Evolutionary conservation across 1,140 invertebrate species (phyloP), one percentile per base, ranked within the genome.

Genomic region (Drosophila aff.): DNA sequence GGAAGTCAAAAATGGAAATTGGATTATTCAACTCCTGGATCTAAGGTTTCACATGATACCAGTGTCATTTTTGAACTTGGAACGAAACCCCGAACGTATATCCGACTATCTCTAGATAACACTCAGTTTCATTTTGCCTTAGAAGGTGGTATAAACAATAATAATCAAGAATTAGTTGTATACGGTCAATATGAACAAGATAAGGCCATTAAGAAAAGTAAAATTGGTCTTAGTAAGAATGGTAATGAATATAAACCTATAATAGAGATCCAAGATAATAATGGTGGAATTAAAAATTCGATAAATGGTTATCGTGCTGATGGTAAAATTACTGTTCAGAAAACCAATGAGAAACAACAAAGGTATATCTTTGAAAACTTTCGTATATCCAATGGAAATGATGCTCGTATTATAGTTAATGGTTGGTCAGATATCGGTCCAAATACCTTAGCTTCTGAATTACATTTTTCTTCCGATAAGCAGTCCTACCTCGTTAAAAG

Each of bases 21-120:
- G 2, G 87, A 95, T 0, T 93, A 97, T 36, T 96, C 97, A 73
- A 96, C 96, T 33, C 94, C 95, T 53, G 96, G 95, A 31, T 96
- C 95, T 2, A 94, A 95, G 82, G 94, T 93, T 0, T 94, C 95
- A 21, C 95, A 96, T 50, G 95, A 95, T 50, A 85, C 86, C 9
- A 77, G 59, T 53, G 23, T 92, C 0, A 60, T 66, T 6, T 71
- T 92, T 40, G 82, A 92, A 18, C 46, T 92, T 2, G 84, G 87
- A 16, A 64, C 76, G 3, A 80, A 77, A 40, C 87, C 87, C 11
- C 79, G 55, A 9, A 73, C 64, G 1, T 93, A 71, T 44, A 73
- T 68, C 8, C 80, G 89, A 11, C 31, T 82, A 8, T 64, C 79
- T 2, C 67, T 93, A 9, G 79, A 91, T 28, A 84, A 91, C 58